phyloP scores from a whole-genome alignment of 2,113 vertebrate genomes.

The Catharus minimus region DNA sequence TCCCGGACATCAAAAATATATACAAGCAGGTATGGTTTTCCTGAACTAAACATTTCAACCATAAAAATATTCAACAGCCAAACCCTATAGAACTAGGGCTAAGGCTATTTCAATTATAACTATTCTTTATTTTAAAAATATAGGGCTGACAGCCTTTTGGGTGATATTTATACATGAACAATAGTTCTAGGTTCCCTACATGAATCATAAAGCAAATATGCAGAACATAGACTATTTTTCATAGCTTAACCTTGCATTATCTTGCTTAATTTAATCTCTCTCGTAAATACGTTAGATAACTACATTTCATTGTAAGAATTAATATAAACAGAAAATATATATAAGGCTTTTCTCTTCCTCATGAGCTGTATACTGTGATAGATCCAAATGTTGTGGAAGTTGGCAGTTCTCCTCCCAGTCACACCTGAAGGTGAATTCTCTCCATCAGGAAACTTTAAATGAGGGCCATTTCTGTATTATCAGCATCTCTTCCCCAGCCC shows the following conservation, averaged over 20 bases:
- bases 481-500: neutral
- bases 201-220: constrained; percentile 71
- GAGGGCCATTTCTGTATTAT: constrained; percentile 10
- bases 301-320: constrained; percentile 70
- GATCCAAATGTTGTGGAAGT: constrained; percentile 11
- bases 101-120: constrained; percentile 79
- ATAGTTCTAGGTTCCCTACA: constrained; percentile 75
- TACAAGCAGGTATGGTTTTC: constrained; percentile 79
- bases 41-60: constrained; percentile 80
- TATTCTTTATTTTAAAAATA: constrained; percentile 86
- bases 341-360: constrained; percentile 65
- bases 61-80: constrained; percentile 85
- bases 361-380: constrained; percentile 41
- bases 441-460: neutral
- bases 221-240: constrained; percentile 71
- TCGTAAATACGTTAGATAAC: constrained; percentile 73
- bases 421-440: constrained; percentile 1
- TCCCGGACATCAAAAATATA: constrained; percentile 79
- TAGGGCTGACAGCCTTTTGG: constrained; percentile 82
- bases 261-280: constrained; percentile 74
- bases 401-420: constrained; percentile 57
- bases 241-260: constrained; percentile 71
- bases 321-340: constrained; percentile 69
- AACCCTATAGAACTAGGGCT: constrained; percentile 87
- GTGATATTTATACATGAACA: constrained; percentile 80